Base-by-base conservation (phyloP, 2,113 vertebrate genomes). In the Laticauda colubrina region DNA sequence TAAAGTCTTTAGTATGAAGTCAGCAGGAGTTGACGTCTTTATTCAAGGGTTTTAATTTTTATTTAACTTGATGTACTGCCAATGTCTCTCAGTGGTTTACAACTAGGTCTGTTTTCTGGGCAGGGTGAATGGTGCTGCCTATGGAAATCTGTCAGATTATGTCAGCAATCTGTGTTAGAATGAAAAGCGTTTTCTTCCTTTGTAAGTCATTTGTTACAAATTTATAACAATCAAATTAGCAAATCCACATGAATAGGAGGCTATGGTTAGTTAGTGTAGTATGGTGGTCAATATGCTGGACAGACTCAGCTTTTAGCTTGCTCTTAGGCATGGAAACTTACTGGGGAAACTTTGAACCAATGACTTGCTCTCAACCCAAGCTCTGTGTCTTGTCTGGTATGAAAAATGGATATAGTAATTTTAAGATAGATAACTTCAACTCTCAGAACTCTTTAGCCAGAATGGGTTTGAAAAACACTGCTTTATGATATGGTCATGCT, bases 21-120 rank as follows among this genome's bases (percentile, higher is more conserved):
- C 75, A 81, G 75, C 34, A 81, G 75, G 75, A 81, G 75, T 39
- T 81, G 18, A 81, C 15, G 34, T 69, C 18, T 81, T 81, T 21
- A 43, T 6, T 81, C 34, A 43, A 3, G 75, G 34, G 20, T 81
- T 81, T 81, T 81, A 43, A 39, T 81, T 81, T 81, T 81, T 81
- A 81, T 81, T 81, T 81, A 21, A 81, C 75, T 43, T 81, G 75
- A 81, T 81, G 75, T 43, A 81, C 75, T 81, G 75, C 75, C 34
- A 81, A 81, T 81, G 34, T 81, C 75, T 81, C 75, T 81, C 75
- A 81, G 18, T 85, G 59, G 93, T 92, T 94, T 88, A 92, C 93
- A 56, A 89, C 87, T 75, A 91, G 89, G 94, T 48, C 92, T 91
- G 43, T 95, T 92, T 81, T 95, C 56, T 87, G 34, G 26, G 92